Conservation (phyloP, 2,113 vertebrate genomes). For the Okapia johnstoni region DNA sequence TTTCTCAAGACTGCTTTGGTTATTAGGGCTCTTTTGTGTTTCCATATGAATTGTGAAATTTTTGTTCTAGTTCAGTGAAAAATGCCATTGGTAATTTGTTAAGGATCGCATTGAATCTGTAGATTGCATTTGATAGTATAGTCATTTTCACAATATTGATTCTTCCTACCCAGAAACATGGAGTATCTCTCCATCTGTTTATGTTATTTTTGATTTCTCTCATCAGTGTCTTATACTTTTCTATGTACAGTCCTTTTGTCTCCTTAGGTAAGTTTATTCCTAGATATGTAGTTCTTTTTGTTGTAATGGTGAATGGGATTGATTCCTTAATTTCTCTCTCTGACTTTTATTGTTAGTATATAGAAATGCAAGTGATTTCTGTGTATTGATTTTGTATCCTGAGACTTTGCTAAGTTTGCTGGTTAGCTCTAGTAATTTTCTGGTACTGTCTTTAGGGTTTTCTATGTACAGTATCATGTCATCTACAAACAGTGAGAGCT, state of each 20-base stretch:
- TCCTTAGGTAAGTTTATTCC: background rate
- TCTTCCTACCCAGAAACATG: background rate
- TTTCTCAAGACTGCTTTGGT: background rate
- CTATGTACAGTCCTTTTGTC: background rate
- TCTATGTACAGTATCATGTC: background rate
- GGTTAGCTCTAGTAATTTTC: background rate
- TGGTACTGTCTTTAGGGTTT: background rate
- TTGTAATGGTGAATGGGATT: background rate
- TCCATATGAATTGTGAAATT: background rate
- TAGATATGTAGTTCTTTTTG: background rate
- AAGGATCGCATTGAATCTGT: background rate
- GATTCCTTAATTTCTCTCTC: background rate
- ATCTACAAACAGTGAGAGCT: background rate
- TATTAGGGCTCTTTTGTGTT: background rate
- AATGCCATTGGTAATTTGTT: background rate
- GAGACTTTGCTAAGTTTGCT: background rate
- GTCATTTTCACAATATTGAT: background rate
- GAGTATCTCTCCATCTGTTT: background rate
- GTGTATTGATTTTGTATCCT: background rate
- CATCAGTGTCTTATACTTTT: background rate
- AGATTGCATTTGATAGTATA: background rate
- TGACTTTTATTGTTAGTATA: background rate
- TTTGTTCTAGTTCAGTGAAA: background rate
- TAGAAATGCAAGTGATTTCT: background rate
- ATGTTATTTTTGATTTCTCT: background rate